Percentiles rank a stretch among this genome's conserved stretches.
Conservation (phyloP, 2,888 invertebrate genomes). For the Zaprionus obscuricornis region DNA sequence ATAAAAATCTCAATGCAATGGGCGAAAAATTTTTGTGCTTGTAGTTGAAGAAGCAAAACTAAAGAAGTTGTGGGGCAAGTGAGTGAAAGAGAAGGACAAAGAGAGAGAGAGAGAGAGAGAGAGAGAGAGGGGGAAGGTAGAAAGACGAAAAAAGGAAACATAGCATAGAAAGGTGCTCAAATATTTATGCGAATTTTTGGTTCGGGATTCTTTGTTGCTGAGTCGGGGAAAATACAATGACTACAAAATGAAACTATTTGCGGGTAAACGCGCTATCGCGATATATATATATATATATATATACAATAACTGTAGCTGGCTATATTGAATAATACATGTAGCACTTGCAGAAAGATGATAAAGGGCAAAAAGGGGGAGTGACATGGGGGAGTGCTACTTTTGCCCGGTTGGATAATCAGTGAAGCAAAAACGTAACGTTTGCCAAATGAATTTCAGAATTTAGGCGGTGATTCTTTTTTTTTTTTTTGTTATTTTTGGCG, state of each 20-base stretch:
- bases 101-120: too few species aligned
- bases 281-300: constrained; percentile 42
- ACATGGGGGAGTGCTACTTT: background rate
- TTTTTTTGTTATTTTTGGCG: too few species aligned
- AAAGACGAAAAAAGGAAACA: too few species aligned
- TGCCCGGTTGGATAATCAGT: constrained; percentile 46
- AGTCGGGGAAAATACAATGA: constrained; percentile 68
- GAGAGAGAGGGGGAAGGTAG: too few species aligned
- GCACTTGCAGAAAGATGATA: constrained; percentile 11
- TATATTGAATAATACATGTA: constrained; percentile 68
- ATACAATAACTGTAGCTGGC: constrained; percentile 69
- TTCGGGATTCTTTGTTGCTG: too few species aligned
- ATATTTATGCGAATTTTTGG: constrained; percentile 63
- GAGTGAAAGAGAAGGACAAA: too few species aligned
- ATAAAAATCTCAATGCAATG: constrained; percentile 34
- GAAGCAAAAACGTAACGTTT: constrained; percentile 6
- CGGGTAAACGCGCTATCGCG: constrained; percentile 52
- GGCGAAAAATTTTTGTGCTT: constrained; percentile 5
- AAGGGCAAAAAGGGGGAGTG: background rate
- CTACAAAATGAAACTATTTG: constrained; percentile 76
- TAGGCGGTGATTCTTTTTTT: constrained; percentile 60
- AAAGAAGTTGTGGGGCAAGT: too few species aligned
- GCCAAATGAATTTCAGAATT: constrained; percentile 73
- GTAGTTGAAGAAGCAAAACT: too few species aligned
- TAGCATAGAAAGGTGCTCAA: constrained; percentile 51